Base-by-base conservation (phyloP, 2,113 vertebrate genomes). In the Vulpes ferrilata region DNA sequence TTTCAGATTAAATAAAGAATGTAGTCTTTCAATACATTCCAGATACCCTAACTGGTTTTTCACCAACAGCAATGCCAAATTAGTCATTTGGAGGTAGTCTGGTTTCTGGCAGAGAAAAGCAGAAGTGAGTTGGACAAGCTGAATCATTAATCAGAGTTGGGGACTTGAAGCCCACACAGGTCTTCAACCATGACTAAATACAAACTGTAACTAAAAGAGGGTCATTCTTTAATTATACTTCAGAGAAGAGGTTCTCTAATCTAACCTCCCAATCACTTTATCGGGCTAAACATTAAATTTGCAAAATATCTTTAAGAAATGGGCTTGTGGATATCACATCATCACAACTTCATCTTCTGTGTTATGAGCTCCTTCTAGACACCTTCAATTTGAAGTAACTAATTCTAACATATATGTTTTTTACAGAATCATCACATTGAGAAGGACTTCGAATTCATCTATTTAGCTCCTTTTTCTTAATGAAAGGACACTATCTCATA, bases 231-330 rank as follows among this genome's bases (percentile, higher is more conserved):
- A 43, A 92, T 78, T 81, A 35, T 6, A 48, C 32, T 92, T 84
- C 9, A 32, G 82, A 69, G 17, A 79, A 95, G 64, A 48, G 48
- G 80, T 59, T 81, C 38, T 94, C n/a, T 85, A 94, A 55, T 3
- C 12, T 92, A 80, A 81, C 15, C 11, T 86, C 8, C 20, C 12
- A 93, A 65, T 93, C 35, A 88, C 15, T 76, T 19, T 55, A 93
- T 59, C 11, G 48, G 22, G 64, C 38, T 64, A 3, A 74, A 71
- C n/a, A 64, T 76, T 71, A 81, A 95, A 76, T 81, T 76, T 94
- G 27, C 7, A 69, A 79, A 93, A 62, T 51, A 4, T 17, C n/a
- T 59, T 97, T 76, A 91, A 82, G 82, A 97, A 89, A 93, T 20
- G 32, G 25, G 4, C 11, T 90, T 96, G 17, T 27, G 15, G 64